phyloP scores from a whole-genome alignment of 1,140 invertebrate species.

The Drosophila kepulauana region DNA sequence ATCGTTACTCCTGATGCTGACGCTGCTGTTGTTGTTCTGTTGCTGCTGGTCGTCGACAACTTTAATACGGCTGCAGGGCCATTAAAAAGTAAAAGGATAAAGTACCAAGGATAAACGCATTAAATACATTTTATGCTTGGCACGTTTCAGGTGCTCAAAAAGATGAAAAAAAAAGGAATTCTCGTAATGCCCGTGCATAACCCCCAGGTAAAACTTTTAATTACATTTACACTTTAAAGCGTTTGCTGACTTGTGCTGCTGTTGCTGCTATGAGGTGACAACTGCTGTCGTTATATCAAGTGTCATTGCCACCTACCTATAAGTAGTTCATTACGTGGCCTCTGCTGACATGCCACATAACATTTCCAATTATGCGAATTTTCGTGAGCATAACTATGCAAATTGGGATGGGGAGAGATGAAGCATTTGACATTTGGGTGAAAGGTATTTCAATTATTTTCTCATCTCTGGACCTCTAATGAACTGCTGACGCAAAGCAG shows the following conservation, averaged over 20 bases:
- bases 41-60: slow-evolving; percentile 18
- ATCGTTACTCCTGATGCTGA: slow-evolving; percentile 21
- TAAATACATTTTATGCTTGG: slow-evolving; percentile 58
- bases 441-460: slow-evolving; percentile 71
- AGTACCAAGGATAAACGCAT: slow-evolving; percentile 41
- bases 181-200: neutral
- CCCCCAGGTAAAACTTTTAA: slow-evolving; percentile 63
- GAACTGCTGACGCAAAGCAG: slow-evolving; percentile 50
- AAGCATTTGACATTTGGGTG: slow-evolving; percentile 46
- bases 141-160: slow-evolving; percentile 56
- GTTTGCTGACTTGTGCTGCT: neutral
- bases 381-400: slow-evolving; percentile 51
- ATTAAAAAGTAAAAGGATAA: slow-evolving; percentile 38
- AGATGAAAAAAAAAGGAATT: neutral
- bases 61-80: slow-evolving; percentile 12
- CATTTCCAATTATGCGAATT: slow-evolving; percentile 63
- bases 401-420: slow-evolving; percentile 28
- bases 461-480: slow-evolving; percentile 45
- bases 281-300: slow-evolving; percentile 15
- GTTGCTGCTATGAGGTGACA: slow-evolving; percentile 1
- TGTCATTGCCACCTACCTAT: slow-evolving; percentile 42
- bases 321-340: slow-evolving; percentile 3
- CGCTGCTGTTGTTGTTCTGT: neutral
- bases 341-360: slow-evolving; percentile 21
- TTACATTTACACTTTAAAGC: slow-evolving; percentile 78